Base-by-base conservation (phyloP, 2,888 invertebrate species). In the Clusia tigrina region DNA sequence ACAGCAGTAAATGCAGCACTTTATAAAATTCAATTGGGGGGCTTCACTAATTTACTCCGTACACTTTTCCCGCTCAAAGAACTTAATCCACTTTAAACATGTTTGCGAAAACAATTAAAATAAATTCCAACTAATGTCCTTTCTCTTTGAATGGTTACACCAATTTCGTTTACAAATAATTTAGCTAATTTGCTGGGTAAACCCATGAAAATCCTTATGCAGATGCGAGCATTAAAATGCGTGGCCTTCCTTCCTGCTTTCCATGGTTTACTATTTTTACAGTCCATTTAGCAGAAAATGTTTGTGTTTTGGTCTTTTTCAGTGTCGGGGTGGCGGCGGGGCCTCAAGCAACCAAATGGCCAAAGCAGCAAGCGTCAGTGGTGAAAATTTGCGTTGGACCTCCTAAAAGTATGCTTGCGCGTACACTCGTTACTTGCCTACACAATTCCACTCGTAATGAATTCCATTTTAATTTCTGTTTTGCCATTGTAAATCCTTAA, bases 221-320 rank as follows among this genome's bases (percentile, higher is more conserved):
- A 42, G n/a, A 42, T 42, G 42, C 42, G n/a, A 42, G n/a, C 32
- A 48, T 48, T 48, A 48, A 22, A 48, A 48, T 48, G 18, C 20
- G 3, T 5, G 22, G 48, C 20, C 20, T 18, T 18, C 15, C 18
- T 18, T 22, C 48, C 9, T n/a, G n/a, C n/a, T n/a, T n/a, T n/a
- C n/a, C n/a, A n/a, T n/a, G n/a, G n/a, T n/a, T 48, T 48, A 48
- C 48, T 48, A 48, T 48, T 48, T 48, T 48, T 20, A 48, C 48
- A 48, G 48, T 48, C 48, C 48, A 48, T 48, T 48, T 48, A 48
- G 22, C 48, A 48, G 48, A 20, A 22, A 48, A 48, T 22, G 48
- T 15, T 48, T n/a, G n/a, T n/a, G n/a, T 48, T 48, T 22, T n/a
- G 42, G 12, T 17, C 9, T 5, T n/a, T n/a, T 42, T 6, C 42